Evolutionary conservation across 2,888 invertebrate species (phyloP).

Genomic region (Drosophila greeni): DNA sequence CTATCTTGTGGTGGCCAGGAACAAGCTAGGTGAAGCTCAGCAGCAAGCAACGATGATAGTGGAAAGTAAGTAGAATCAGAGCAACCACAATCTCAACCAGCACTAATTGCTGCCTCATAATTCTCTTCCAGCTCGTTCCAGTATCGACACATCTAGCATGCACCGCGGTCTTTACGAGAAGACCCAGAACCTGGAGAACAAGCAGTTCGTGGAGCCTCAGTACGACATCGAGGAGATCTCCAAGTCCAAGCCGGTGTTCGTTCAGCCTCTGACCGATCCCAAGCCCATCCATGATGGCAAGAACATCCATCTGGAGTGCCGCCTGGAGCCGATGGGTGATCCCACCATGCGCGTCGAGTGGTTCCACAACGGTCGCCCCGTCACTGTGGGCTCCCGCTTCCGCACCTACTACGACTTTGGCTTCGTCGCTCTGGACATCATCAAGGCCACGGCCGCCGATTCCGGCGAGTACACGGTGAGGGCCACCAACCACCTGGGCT

Average conservation of each 20-base stretch:
- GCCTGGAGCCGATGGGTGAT: constrained; percentile 96
- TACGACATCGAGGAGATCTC: constrained; percentile 95
- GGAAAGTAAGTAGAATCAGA: constrained; percentile 85
- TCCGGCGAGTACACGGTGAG: constrained; percentile 96
- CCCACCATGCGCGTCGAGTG: constrained; percentile 97
- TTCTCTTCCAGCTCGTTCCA: constrained; percentile 86
- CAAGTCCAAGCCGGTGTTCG: constrained; percentile 96
- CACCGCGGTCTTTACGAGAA: constrained; percentile 92
- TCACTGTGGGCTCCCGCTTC: constrained; percentile 94
- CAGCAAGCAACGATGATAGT: constrained; percentile 90
- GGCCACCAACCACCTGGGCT: constrained; percentile 95
- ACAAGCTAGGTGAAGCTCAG: constrained; percentile 93
- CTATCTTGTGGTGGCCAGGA: constrained; percentile 95
- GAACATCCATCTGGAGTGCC: constrained; percentile 94
- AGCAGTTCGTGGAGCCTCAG: constrained; percentile 91
- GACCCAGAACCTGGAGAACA: constrained; percentile 91
- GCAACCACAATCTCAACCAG: not conserved
- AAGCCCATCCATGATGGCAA: constrained; percentile 91
- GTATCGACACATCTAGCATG: constrained; percentile 93
- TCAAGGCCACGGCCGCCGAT: constrained; percentile 95
- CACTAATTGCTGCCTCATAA: not conserved
- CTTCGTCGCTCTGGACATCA: constrained; percentile 96
- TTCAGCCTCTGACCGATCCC: constrained; percentile 92
- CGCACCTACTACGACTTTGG: constrained; percentile 98
- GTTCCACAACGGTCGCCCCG: constrained; percentile 95